Base-by-base conservation (phyloP, 2,888 invertebrate genomes). In the Hemicrepidius hirtus region DNA sequence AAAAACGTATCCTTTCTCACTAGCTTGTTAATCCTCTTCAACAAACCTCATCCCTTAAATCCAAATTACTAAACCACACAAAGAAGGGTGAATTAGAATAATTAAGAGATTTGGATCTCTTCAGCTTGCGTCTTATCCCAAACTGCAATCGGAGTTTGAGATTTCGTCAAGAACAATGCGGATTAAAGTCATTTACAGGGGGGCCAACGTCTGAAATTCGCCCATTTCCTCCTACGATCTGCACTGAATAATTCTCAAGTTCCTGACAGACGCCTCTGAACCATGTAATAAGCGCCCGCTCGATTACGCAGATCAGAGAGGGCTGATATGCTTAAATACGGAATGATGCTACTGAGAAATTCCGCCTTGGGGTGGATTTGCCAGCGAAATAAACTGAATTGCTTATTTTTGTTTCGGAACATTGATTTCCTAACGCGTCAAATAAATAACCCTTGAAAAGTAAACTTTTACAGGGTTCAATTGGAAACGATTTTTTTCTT, bases 281-380 rank as follows among this genome's bases (percentile, higher is more conserved):
- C 77, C 78, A 68, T 77, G 77, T 78, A 77, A 79, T 77, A 78
- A 78, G 75, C 73, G 71, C 72, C 62, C 76, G 75, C 75, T 71
- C 75, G 75, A 79, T 76, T 78, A 75, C 77, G 68, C 75, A 77
- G 73, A 77, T 71, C 53, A 69, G 71, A 70, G 69, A 71, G 69
- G 77, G 68, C 60, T 76, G 73, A 70, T 71, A 74, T 66, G 59
- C 63, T 68, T 68, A 72, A 72, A 71, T 71, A 67, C 71, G 66
- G 44, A 67, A 67, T 55, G 60, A 55, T 55, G 60, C 49, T 70
- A 44, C 37, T 71, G 55, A 28, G 71, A 67, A 71, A 66, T 63
- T 67, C 53, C 55, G 67, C 18, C 20, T 32, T 12, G 41, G 55
- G 66, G 60, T 55, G 44, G 62, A 66, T 60, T 60, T 71, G 32